phyloP scores from a whole-genome alignment of 2,797 vertebrate genomes.

The Uromys caudimaculatus region DNA sequence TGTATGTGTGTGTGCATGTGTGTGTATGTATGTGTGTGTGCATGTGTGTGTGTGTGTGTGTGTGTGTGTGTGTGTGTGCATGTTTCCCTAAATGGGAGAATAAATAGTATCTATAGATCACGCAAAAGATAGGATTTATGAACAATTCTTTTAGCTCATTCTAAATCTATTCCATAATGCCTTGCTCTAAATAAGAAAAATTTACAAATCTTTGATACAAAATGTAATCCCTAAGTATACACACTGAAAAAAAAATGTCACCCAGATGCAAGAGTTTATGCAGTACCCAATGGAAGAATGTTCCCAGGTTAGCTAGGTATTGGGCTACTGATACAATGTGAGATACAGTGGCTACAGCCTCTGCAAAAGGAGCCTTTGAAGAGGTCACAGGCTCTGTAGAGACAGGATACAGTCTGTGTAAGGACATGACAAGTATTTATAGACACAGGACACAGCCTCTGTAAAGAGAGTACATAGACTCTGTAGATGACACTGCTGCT shows the following conservation, averaged over 20 bases:
- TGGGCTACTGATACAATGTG: background rate
- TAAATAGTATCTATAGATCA: background rate
- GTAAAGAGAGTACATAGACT: background rate
- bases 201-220: background rate
- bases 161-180: background rate
- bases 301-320: background rate
- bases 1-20: background rate
- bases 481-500: background rate
- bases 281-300: background rate
- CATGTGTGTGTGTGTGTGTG: background rate
- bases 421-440: background rate
- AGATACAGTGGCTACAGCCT: background rate
- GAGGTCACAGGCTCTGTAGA: background rate
- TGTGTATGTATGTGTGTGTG: background rate
- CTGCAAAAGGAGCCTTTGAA: background rate
- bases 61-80: accelerated
- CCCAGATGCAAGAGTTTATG: background rate
- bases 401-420: background rate
- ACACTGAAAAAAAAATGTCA: background rate
- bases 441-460: background rate
- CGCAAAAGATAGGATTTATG: background rate
- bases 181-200: background rate
- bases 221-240: background rate
- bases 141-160: background rate
- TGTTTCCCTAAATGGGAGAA: background rate